phyloP scores from a whole-genome alignment of 2,797 vertebrate genomes.

The Champsocephalus gunnari region DNA sequence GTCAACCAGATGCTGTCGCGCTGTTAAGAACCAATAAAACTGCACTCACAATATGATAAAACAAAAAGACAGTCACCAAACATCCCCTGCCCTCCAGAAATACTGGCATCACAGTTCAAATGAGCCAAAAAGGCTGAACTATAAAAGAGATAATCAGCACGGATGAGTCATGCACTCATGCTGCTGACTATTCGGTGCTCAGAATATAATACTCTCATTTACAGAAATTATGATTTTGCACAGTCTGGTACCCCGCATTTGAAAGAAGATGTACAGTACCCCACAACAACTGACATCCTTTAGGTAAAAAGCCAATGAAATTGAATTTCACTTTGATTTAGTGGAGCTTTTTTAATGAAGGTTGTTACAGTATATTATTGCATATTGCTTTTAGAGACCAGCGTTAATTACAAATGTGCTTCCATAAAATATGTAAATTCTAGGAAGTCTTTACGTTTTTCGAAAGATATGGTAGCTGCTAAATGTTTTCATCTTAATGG shows the following conservation, averaged over 20 bases:
- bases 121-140: constrained; percentile 27
- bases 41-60: constrained; percentile 37
- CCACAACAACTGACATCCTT: constrained; percentile 3
- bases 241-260: neutral
- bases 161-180: constrained; percentile 40
- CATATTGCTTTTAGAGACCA: neutral
- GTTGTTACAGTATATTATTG: neutral
- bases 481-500: neutral
- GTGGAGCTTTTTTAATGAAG: neutral
- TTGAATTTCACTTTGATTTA: neutral
- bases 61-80: constrained; percentile 52
- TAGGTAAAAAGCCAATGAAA: constrained; percentile 1
- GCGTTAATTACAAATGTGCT: neutral
- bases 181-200: constrained; percentile 24
- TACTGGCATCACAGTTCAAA: constrained; percentile 30
- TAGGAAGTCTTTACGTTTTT: too few species aligned
- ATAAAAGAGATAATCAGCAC: constrained; percentile 42
- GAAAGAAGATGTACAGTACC: constrained; percentile 10
- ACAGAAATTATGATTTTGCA: constrained; percentile 25
- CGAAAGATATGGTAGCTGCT: too few species aligned
- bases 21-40: constrained; percentile 51
- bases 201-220: constrained; percentile 39
- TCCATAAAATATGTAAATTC: too few species aligned
- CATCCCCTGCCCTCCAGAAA: constrained; percentile 48
- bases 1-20: constrained; percentile 53